Conservation (phyloP, 1,140 invertebrate species). For the Drosophila persimilis region DNA sequence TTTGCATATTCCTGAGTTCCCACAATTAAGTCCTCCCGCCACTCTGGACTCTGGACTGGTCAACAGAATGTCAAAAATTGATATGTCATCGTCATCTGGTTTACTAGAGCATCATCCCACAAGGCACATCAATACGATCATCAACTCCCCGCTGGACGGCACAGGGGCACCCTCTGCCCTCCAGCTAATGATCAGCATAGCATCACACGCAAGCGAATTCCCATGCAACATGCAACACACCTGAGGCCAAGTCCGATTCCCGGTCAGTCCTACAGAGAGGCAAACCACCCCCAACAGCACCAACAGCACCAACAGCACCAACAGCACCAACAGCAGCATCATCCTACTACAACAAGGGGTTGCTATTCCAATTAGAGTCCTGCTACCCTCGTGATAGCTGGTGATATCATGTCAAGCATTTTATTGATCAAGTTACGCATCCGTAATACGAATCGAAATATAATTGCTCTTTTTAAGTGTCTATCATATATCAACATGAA, state of each 20-base stretch:
- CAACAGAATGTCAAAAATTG: slow-evolving; percentile 44
- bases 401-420: slow-evolving; percentile 75
- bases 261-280: too few species aligned
- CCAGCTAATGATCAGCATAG: slow-evolving; percentile 64
- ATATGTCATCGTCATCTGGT: slow-evolving; percentile 83
- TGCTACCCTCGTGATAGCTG: slow-evolving; percentile 33
- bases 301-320: slow-evolving; percentile 39
- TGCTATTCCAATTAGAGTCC: slow-evolving; percentile 37
- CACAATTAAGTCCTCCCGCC: slow-evolving; percentile 41
- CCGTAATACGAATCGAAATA: slow-evolving; percentile 79
- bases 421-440: slow-evolving; percentile 82
- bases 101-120: slow-evolving; percentile 71
- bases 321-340: slow-evolving; percentile 27
- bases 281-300: slow-evolving; percentile 30
- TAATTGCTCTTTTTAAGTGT: slow-evolving; percentile 77
- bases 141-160: slow-evolving; percentile 9
- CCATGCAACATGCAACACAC: slow-evolving; percentile 64
- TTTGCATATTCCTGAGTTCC: slow-evolving; percentile 67
- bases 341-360: slow-evolving; percentile 19
- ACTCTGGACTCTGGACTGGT: slow-evolving; percentile 25
- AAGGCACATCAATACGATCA: not conserved
- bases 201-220: slow-evolving; percentile 79
- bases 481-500: slow-evolving; percentile 67
- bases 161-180: not conserved
- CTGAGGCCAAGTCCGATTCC: slow-evolving; percentile 45